These are phyloP conservation scores for Plodia interpunctella DNA, from an alignment of 1,140 invertebrate species.

Conservation along the genomic window DNA sequence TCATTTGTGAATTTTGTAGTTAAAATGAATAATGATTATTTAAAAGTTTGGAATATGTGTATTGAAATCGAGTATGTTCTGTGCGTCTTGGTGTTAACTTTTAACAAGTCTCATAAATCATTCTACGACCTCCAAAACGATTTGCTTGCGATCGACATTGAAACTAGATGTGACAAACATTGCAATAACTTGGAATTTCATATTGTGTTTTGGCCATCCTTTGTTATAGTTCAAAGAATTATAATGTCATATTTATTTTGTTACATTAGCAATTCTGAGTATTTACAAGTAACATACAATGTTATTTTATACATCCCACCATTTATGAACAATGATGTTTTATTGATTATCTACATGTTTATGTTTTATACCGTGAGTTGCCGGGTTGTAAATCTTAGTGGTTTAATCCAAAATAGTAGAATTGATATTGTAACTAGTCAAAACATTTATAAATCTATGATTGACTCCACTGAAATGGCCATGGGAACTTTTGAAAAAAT, in stretches of 20 bases:
- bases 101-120: too few species aligned
- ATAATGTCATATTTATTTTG: background rate
- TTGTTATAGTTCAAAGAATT: background rate
- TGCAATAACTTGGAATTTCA: too few species aligned
- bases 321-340: background rate
- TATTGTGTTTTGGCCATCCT: too few species aligned
- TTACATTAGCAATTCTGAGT: background rate
- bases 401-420: background rate
- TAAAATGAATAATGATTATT: too few species aligned
- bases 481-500: background rate
- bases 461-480: background rate
- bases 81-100: too few species aligned
- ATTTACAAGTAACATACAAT: background rate
- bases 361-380: background rate
- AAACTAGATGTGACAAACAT: too few species aligned
- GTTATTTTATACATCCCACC: background rate
- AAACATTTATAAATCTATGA: background rate
- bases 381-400: background rate
- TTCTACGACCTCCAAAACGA: too few species aligned
- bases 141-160: too few species aligned
- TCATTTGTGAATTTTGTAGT: too few species aligned
- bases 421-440: background rate
- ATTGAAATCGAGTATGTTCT: too few species aligned
- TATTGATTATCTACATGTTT: background rate
- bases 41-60: too few species aligned